phyloP scores from a whole-genome alignment of 2,113 vertebrate species.

The Pomatorhinus ruficollis region DNA sequence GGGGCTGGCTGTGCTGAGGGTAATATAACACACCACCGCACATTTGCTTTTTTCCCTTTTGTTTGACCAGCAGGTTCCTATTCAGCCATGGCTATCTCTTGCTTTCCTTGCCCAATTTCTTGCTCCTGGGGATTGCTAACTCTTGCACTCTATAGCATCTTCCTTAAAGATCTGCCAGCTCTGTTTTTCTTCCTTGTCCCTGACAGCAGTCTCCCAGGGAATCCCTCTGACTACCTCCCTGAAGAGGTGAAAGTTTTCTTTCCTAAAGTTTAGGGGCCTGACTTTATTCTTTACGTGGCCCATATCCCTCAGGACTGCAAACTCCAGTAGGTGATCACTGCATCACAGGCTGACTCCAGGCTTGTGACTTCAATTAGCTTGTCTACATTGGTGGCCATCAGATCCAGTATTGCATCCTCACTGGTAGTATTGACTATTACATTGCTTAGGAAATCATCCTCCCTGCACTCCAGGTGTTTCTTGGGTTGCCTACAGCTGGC shows the following conservation, averaged over 20 bases:
- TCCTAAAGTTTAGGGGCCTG: neutral
- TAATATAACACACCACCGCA: no score
- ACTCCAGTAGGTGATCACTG: neutral
- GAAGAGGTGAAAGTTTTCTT: neutral
- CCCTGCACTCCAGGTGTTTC: neutral
- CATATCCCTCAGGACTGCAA: neutral
- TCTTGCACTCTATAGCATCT: neutral
- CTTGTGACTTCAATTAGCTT: neutral
- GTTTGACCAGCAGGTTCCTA: neutral
- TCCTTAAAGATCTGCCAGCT: neutral
- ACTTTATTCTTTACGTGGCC: neutral
- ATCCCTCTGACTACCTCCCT: neutral
- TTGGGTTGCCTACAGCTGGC: neutral
- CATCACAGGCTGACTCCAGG: neutral
- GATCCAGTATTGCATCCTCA: neutral
- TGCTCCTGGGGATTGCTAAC: neutral
- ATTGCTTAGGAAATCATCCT: neutral
- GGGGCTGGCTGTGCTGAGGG: no score
- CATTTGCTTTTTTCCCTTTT: neutral
- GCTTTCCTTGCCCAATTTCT: neutral
- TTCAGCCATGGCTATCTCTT: neutral
- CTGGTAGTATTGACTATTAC: neutral
- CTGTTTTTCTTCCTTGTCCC: neutral
- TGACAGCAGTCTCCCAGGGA: neutral
- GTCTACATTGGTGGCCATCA: neutral